These are phyloP conservation scores for Melanotaenia maccullochi DNA, from an alignment of 2,797 vertebrate genomes.

Conservation along the genomic window DNA sequence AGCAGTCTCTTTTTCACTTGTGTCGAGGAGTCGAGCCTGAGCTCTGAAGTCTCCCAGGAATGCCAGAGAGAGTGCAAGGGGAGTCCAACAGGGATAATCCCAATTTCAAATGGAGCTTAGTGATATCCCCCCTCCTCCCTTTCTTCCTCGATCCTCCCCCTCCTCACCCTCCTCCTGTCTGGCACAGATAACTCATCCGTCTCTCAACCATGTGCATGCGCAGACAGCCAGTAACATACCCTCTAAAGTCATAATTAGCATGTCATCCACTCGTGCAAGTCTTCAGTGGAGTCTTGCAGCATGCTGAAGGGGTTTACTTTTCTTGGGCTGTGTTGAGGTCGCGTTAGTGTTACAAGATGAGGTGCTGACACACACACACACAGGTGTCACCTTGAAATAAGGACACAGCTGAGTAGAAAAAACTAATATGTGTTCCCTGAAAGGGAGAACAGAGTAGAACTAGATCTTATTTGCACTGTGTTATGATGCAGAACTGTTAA, in stretches of 20 bases:
- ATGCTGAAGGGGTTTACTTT: slow-evolving; percentile 16
- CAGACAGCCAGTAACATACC: slow-evolving; percentile 28
- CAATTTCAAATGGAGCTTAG: slow-evolving; percentile 82
- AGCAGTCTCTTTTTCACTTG: slow-evolving; percentile 58
- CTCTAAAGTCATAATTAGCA: slow-evolving; percentile 64
- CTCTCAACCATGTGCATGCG: slow-evolving; percentile 43
- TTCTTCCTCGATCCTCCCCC: slow-evolving; percentile 40
- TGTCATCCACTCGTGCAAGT: slow-evolving; percentile 48
- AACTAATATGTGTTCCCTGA: neutral
- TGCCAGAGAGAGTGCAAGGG: slow-evolving; percentile 58
- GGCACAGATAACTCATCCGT: slow-evolving; percentile 77
- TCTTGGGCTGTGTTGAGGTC: slow-evolving; percentile 25
- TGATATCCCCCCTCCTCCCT: slow-evolving; percentile 61
- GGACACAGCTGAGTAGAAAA: neutral
- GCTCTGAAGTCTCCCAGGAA: slow-evolving; percentile 72
- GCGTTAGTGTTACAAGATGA: slow-evolving; percentile 31
- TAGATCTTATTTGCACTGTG: too few species aligned
- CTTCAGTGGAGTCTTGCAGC: neutral
- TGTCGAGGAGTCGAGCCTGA: slow-evolving; percentile 51
- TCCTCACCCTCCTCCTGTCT: slow-evolving; percentile 73
- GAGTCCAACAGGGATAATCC: slow-evolving; percentile 78
- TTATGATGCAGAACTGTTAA: neutral
- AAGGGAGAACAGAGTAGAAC: neutral
- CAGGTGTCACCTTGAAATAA: slow-evolving; percentile 23
- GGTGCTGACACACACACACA: slow-evolving; percentile 29